These are phyloP conservation scores for Gobius niger DNA, from an alignment of 2,113 vertebrate genomes.

Conservation along the genomic window DNA sequence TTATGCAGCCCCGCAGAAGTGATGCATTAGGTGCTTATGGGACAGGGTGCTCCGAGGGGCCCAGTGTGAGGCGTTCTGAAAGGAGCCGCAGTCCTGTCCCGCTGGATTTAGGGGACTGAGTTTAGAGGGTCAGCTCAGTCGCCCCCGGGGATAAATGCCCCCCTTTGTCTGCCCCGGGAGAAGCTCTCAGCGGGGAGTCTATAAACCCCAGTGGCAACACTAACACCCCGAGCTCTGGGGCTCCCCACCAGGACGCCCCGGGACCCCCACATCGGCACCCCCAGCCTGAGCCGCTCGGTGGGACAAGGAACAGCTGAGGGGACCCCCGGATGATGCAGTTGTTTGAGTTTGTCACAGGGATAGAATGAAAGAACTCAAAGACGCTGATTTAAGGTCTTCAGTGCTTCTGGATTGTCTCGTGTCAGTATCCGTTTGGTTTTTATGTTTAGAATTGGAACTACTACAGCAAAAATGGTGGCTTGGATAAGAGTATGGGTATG, in stretches of 20 bases:
- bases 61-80: slow-evolving; percentile 84
- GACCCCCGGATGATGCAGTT: slow-evolving; percentile 17
- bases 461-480: too few species aligned
- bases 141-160: slow-evolving; percentile 88
- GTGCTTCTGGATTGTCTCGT: too few species aligned
- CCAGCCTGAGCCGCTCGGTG: slow-evolving; percentile 9
- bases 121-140: slow-evolving; percentile 93
- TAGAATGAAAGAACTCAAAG: neutral
- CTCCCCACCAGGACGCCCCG: slow-evolving; percentile 68
- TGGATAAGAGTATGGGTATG: too few species aligned
- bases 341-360: slow-evolving; percentile 18
- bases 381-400: neutral
- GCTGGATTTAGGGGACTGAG: slow-evolving; percentile 92
- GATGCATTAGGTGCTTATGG: slow-evolving; percentile 55
- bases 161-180: slow-evolving; percentile 92
- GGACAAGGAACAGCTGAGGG: slow-evolving; percentile 53
- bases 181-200: slow-evolving; percentile 93
- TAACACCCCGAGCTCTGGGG: slow-evolving; percentile 70
- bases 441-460: too few species aligned
- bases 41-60: slow-evolving; percentile 84
- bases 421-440: too few species aligned
- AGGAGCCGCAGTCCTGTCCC: slow-evolving; percentile 83
- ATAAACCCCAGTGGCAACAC: slow-evolving; percentile 81
- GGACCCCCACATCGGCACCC: slow-evolving; percentile 47
- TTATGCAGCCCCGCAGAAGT: slow-evolving; percentile 36